These are phyloP conservation scores for Neosilurus hyrtlii DNA, from an alignment of 2,797 vertebrate genomes.

Conservation along the genomic window DNA sequence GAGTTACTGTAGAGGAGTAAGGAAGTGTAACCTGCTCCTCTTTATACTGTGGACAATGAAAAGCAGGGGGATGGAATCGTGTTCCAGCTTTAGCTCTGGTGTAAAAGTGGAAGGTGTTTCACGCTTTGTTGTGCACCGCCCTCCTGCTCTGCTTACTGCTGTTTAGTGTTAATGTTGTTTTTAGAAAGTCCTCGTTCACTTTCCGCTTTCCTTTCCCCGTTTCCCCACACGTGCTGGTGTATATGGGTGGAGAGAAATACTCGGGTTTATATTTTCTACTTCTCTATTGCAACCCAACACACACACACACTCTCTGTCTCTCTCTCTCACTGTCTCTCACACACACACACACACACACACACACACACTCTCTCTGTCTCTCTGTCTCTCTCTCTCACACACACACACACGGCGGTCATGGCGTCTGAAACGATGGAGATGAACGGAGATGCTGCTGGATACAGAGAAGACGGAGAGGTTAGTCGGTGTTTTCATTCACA, in stretches of 20 bases:
- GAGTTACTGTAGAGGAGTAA: not conserved
- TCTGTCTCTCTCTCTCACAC: not conserved
- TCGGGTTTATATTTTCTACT: too few relatives aligned
- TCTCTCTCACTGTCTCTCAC: not conserved
- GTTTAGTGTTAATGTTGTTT: not conserved
- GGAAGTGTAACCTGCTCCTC: too few relatives aligned
- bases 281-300: not conserved
- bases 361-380: too few relatives aligned
- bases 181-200: not conserved
- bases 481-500: slow-evolving; percentile 1
- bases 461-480: slow-evolving; percentile 62
- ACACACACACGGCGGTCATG: slow-evolving; percentile 50
- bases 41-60: too few relatives aligned
- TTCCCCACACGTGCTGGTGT: too few relatives aligned
- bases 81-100: not conserved
- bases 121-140: not conserved
- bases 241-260: too few relatives aligned
- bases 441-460: slow-evolving; percentile 61
- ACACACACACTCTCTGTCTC: not conserved
- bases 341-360: not conserved
- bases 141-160: not conserved
- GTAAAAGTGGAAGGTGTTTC: not conserved
- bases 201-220: too few relatives aligned
- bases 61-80: not conserved
- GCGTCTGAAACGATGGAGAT: slow-evolving; percentile 66